Conservation (phyloP, 2,113 vertebrate genomes). For the Sialia sialis region DNA sequence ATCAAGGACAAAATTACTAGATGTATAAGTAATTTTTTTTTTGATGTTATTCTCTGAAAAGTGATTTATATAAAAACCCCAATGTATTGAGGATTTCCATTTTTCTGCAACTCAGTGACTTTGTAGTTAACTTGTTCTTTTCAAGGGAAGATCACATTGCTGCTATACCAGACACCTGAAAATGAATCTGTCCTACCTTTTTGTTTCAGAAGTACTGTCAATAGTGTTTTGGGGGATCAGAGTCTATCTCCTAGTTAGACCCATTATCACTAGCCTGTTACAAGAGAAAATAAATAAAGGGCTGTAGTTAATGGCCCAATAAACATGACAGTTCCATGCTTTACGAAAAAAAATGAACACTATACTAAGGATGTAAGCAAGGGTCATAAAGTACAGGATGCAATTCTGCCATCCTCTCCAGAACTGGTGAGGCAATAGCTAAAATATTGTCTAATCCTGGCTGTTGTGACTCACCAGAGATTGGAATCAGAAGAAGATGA, state of each 20-base stretch:
- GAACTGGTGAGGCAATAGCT: not conserved
- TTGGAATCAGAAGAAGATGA: not conserved
- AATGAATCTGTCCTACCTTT: not conserved
- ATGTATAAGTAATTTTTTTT: not conserved
- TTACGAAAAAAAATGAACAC: not conserved
- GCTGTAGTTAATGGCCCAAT: not conserved
- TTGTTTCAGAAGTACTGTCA: not conserved
- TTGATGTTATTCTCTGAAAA: not conserved
- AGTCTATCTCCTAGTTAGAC: not conserved
- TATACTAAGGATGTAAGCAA: not conserved
- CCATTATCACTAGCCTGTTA: not conserved
- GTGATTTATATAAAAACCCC: not conserved
- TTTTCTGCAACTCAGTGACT: not conserved
- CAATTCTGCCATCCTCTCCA: not conserved
- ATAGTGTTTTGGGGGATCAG: not conserved
- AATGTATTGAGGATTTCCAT: not conserved
- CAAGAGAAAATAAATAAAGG: not conserved
- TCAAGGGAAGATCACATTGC: not conserved
- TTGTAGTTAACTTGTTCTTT: not conserved
- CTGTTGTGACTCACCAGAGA: not conserved
- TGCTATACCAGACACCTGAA: not conserved
- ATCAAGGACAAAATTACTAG: not conserved
- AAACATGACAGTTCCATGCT: not conserved
- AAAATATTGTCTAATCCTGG: not conserved
- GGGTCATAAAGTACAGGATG: not conserved